Percentiles rank a stretch among this genome's conserved stretches.
Evolutionary conservation across 2,797 vertebrate genomes (phyloP).

Genomic region (Microchirus variegatus): DNA sequence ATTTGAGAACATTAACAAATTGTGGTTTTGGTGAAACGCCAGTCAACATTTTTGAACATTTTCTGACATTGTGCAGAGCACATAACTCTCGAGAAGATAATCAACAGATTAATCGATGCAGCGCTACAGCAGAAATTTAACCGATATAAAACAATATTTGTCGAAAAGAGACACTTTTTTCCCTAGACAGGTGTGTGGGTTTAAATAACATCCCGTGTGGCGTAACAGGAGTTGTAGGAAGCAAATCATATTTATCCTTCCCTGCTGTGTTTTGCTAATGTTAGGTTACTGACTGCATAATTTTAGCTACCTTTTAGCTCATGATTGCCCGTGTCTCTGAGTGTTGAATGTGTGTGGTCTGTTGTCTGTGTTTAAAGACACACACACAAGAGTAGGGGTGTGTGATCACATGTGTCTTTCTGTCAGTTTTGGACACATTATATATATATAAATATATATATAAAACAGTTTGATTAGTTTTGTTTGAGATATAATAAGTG

Average conservation of each 20-base stretch:
- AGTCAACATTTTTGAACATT: too few species aligned
- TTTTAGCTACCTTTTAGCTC: constrained; percentile 53
- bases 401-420: constrained; percentile 44
- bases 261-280: constrained; percentile 52
- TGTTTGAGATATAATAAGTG: background rate
- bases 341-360: constrained; percentile 62
- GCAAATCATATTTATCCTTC: constrained; percentile 29
- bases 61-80: background rate
- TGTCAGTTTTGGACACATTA: constrained; percentile 26
- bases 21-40: too few species aligned
- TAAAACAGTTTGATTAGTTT: background rate
- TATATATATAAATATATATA: constrained; percentile 10
- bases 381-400: constrained; percentile 36
- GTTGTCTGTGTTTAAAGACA: constrained; percentile 47
- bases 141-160: constrained; percentile 4
- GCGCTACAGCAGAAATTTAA: constrained; percentile 6
- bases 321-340: constrained; percentile 54
- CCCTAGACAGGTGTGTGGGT: constrained; percentile 3
- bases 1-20: too few species aligned
- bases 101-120: too few species aligned
- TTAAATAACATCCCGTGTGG: constrained; percentile 18
- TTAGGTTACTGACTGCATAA: constrained; percentile 60
- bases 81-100: too few species aligned
- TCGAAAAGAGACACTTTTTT: background rate
- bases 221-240: constrained; percentile 20